A percentile compares a stretch with the other conserved stretches of the same genome.
phyloP scores from a whole-genome alignment of 92 coral and sea anemone species.

The Zoanthus gigantus region DNA sequence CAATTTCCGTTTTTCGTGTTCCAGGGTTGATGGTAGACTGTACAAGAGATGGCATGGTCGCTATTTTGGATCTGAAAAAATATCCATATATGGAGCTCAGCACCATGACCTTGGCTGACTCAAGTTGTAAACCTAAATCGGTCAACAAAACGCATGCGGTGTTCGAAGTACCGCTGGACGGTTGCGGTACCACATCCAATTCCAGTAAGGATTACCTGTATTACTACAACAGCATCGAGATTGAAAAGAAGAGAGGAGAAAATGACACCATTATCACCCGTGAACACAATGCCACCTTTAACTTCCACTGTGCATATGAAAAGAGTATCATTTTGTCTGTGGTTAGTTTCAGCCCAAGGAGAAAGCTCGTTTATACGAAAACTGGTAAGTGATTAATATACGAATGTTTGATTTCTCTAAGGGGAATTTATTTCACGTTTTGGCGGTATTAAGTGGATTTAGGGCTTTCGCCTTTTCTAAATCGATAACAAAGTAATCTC shows the following conservation, averaged over 20 bases:
- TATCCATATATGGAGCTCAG: not conserved
- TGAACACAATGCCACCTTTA: slow-evolving; percentile 42
- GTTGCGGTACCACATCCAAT: slow-evolving; percentile 71
- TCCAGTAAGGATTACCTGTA: slow-evolving; percentile 45
- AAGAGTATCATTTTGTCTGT: slow-evolving; percentile 63
- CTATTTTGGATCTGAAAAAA: not conserved
- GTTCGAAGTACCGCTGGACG: slow-evolving; percentile 72
- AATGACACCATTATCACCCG: slow-evolving; percentile 59
- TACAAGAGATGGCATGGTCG: not conserved
- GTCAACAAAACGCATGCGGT: slow-evolving; percentile 62
- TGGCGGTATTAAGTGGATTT: too few relatives aligned
- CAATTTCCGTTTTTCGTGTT: not conserved
- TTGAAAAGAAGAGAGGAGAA: slow-evolving; percentile 43
- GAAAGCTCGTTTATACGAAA: slow-evolving; percentile 54
- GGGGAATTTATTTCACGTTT: too few relatives aligned
- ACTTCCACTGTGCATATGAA: slow-evolving; percentile 57
- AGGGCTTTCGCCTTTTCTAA: too few relatives aligned
- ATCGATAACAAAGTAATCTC: too few relatives aligned
- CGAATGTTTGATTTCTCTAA: too few relatives aligned
- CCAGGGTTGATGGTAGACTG: slow-evolving; percentile 6
- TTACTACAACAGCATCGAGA: slow-evolving; percentile 66
- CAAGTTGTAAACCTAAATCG: not conserved
- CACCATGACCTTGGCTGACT: not conserved
- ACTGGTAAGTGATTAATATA: slow-evolving; percentile 51
- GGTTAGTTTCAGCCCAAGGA: slow-evolving; percentile 72